Percentiles rank a stretch among this genome's conserved stretches.
phyloP scores from a whole-genome alignment of 1,140 invertebrate species.

The Plectrocnemia conspersa region DNA sequence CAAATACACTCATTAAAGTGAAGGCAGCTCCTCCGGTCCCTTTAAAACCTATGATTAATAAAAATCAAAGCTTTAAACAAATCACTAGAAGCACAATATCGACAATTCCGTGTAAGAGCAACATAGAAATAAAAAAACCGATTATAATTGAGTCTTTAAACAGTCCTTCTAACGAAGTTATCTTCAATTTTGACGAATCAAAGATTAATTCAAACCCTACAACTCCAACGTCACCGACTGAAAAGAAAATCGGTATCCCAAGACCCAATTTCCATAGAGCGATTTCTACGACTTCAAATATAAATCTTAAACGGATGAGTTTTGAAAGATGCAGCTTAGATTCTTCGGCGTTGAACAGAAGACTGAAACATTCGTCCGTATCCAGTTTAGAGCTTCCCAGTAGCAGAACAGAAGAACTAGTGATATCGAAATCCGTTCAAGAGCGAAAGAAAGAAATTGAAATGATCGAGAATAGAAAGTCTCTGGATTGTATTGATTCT shows the following conservation, averaged over 20 bases:
- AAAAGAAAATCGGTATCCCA: constrained; percentile 26
- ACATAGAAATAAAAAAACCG: too few species aligned
- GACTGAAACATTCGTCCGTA: constrained; percentile 34
- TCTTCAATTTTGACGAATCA: too few species aligned
- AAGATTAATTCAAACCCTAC: too few species aligned
- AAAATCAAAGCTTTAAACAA: constrained; percentile 1
- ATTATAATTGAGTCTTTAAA: too few species aligned
- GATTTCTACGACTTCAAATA: constrained; percentile 40
- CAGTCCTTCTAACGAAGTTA: too few species aligned
- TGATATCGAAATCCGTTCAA: constrained; percentile 45
- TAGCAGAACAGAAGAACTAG: constrained; percentile 14
- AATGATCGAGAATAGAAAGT: constrained; percentile 37
- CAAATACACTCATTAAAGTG: too few species aligned
- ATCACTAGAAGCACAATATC: not conserved
- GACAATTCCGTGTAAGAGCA: constrained; percentile 16
- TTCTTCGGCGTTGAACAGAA: constrained; percentile 42
- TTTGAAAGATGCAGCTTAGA: constrained; percentile 50
- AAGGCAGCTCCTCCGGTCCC: constrained; percentile 48
- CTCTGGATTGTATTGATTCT: constrained; percentile 11
- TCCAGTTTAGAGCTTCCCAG: constrained; percentile 30
- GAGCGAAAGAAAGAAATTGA: constrained; percentile 50
- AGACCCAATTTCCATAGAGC: constrained; percentile 23
- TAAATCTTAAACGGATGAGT: constrained; percentile 47
- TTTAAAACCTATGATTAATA: constrained; percentile 40
- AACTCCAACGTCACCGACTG: constrained; percentile 16